These are phyloP conservation scores for Centruroides sculpturatus DNA, from an alignment of 1,140 invertebrate genomes.

Conservation along the genomic window DNA sequence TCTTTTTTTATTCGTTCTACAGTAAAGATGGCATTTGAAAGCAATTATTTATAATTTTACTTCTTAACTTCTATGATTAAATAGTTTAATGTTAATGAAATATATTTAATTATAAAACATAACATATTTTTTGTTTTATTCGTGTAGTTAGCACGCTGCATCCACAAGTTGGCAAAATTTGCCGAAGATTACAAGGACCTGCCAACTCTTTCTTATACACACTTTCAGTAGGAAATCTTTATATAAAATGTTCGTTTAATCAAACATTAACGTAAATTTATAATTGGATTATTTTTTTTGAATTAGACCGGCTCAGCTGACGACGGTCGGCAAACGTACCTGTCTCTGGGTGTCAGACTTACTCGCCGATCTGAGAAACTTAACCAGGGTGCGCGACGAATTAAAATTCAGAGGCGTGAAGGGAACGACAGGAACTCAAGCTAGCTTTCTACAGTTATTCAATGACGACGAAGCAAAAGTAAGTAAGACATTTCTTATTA, in stretches of 20 bases:
- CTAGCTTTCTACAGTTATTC: conserved; percentile 89
- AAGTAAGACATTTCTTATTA: background rate
- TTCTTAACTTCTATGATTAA: background rate
- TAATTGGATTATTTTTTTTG: no score
- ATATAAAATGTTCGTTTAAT: no score
- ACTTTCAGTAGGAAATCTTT: conserved; percentile 56
- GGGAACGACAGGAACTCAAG: conserved; percentile 96
- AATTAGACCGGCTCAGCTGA: conserved; percentile 78
- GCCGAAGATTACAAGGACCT: conserved; percentile 59
- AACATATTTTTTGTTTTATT: background rate
- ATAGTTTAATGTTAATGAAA: no score
- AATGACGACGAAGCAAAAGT: conserved; percentile 66
- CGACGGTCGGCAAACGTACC: conserved; percentile 94
- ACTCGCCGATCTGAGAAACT: conserved; percentile 77
- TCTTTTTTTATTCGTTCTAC: no score
- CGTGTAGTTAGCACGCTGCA: conserved; percentile 47
- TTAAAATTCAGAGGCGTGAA: conserved; percentile 91
- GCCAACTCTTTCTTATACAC: conserved; percentile 90
- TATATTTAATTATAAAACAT: background rate
- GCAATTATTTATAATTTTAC: no score
- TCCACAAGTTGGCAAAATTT: conserved; percentile 64
- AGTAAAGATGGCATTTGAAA: no score
- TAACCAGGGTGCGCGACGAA: conserved; percentile 56
- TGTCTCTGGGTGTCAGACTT: conserved; percentile 92
- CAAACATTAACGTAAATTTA: no score